phyloP scores from a whole-genome alignment of 2,797 vertebrate species.

The Pangasius larnaudii region DNA sequence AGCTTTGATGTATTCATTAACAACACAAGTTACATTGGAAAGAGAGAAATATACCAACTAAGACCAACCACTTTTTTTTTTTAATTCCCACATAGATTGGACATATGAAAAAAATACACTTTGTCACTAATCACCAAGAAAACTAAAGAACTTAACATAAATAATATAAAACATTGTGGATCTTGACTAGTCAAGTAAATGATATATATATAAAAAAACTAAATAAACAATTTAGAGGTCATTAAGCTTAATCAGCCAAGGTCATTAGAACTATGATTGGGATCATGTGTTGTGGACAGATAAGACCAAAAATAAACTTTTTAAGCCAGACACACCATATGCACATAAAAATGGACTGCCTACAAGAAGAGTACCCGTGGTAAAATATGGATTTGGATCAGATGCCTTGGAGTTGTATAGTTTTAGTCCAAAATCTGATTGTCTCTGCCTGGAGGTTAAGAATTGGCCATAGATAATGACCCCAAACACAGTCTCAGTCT shows the following conservation, averaged over 20 bases:
- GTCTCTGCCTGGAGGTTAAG: neutral
- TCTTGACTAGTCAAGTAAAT: neutral
- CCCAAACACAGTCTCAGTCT: neutral
- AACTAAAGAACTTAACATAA: neutral
- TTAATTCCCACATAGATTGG: neutral
- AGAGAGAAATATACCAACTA: neutral
- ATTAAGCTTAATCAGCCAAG: neutral
- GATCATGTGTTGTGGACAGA: neutral
- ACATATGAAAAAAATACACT: neutral
- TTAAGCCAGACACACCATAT: neutral
- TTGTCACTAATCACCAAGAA: neutral
- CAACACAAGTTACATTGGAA: neutral
- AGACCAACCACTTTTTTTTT: neutral
- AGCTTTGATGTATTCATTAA: neutral
- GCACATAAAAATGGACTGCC: neutral
- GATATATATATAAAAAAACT: neutral
- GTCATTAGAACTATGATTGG: neutral
- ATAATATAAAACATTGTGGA: too few relatives aligned
- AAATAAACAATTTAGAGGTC: neutral
- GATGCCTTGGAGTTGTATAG: neutral
- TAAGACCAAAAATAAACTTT: neutral
- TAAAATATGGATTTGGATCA: neutral
- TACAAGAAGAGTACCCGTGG: neutral
- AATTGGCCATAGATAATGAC: neutral
- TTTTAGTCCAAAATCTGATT: neutral